Base-by-base conservation (phyloP, 2,888 invertebrate species). In the Hermaeophaga mercurialis region DNA sequence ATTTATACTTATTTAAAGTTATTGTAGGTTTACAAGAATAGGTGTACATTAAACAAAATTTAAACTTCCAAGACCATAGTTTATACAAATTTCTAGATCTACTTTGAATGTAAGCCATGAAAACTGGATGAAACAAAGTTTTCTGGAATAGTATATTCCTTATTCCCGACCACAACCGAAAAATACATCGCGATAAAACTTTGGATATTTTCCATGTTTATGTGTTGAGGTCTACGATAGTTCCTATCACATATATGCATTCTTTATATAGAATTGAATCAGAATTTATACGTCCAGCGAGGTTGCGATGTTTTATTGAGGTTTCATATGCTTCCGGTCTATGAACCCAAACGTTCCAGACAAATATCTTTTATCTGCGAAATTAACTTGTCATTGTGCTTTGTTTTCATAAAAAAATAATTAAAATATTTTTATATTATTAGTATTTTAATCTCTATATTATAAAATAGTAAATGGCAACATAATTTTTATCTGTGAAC, bases 141-240 rank as follows among this genome's bases (percentile, higher is more conserved):
- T 33, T 12, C 33, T 7, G 11, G 4, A 1, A 33, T 11, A 46
- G 19, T 46, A 46, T 33, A 46, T 46, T 46, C 12, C 19, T 11
- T 19, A 33, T 46, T 46, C 14, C 11, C 5, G 33, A 46, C 18
- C 33, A 46, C 33, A 46, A 46, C 17, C 18, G 33, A 46, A 46
- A 39, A 46, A 33, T 46, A 12, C 19, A 34, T 33, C 15, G 34
- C 33, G 31, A 34, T 46, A 33, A 12, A 34, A 46, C 2, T 46
- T 33, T 31, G 8, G 33, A 18, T 12, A 19, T 19, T 19, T 46
- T 12, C 46, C 34, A 18, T 46, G 33, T 46, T 46, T 46, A 39
- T 39, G 19, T 39, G 18, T 7, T 11, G 19, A 33, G 33, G 12
- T n/a, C 19, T 19, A 19, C n/a, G 39, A 39, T 39, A 39, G 22